A percentile compares a stretch with the other conserved stretches of the same genome.
These are phyloP conservation scores for Scaptomyza flava DNA, from an alignment of 2,888 invertebrate genomes.

Conservation along the genomic window DNA sequence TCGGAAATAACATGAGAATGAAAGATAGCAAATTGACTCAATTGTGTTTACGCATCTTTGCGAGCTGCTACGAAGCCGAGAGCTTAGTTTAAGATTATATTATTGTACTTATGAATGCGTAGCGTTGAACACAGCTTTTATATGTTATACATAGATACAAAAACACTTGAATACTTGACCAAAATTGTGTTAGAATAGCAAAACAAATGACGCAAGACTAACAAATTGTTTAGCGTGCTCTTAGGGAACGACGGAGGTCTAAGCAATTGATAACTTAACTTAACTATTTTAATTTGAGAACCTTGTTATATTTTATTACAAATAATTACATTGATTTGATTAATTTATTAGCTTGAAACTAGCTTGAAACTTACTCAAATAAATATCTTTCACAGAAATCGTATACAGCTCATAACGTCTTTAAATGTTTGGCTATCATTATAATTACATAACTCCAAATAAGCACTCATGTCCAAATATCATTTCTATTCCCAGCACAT, in stretches of 20 bases:
- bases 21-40: constrained; percentile 64
- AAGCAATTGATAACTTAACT: too few relatives aligned
- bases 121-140: constrained; percentile 22
- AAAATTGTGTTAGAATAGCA: neutral
- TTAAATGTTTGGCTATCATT: constrained; percentile 1
- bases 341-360: too few relatives aligned
- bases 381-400: too few relatives aligned
- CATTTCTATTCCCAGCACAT: constrained; percentile 1
- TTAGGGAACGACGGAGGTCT: constrained; percentile 10
- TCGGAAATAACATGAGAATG: constrained; percentile 24
- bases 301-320: too few relatives aligned
- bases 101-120: constrained; percentile 27
- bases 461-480: neutral
- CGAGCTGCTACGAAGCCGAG: constrained; percentile 40
- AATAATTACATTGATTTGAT: too few relatives aligned
- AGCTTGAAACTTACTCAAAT: too few relatives aligned
- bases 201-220: constrained; percentile 33
- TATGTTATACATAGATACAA: constrained; percentile 1
- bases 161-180: neutral
- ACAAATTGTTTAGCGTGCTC: constrained; percentile 38
- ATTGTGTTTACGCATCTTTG: constrained; percentile 47
- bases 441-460: neutral
- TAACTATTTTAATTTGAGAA: too few relatives aligned
- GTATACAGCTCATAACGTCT: neutral
- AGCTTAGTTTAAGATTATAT: constrained; percentile 56